Base-by-base conservation (phyloP, 2,113 vertebrate species). In the Pampusana beccarii region DNA sequence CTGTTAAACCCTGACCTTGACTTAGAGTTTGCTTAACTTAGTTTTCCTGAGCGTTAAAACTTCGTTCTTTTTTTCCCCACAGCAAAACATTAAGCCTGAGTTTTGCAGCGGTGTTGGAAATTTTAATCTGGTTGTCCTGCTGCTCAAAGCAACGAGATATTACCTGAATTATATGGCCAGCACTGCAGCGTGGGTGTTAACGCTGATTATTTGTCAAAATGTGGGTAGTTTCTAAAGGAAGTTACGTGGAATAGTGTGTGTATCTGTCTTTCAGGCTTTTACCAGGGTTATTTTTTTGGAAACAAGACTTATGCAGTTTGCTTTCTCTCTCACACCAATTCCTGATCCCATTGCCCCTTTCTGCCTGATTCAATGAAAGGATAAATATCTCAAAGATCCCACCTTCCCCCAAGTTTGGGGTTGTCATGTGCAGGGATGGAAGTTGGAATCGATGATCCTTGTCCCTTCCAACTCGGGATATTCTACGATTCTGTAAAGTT, bases 61-160 rank as follows among this genome's bases (percentile, higher is more conserved):
- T n/a, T 40, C 24, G 2, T 53, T 67, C 66, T 58, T 28, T 0
- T 0, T 77, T 72, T 62, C 29, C 2, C 29, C 2, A 1, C 28
- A 10, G 28, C 0, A 0, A 75, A 87, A 53, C 9, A 0, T 24
- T 56, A 33, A 57, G 13, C 48, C 42, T 66, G 46, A 75, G 25
- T 62, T 74, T 51, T 44, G 38, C 44, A 50, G 53, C 2, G 0
- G 13, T 26, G 48, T 20, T 74, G 16, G 72, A 90, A 89, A 36
- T 46, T 1, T 1, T 6, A 28, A 5, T 48, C 65, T 42, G 58
- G 9, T 13, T 46, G 44, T 36, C n/a, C 24, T n/a, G 2, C 38
- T 28, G 44, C 29, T 66, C 48, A 17, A 54, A 42, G 40, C n/a
- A 11, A 4, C 2, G 7, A 8, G 57, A 19, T 21, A 1, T 4